phyloP scores from a whole-genome alignment of 2,888 invertebrate genomes.

The Tethea ocularis region DNA sequence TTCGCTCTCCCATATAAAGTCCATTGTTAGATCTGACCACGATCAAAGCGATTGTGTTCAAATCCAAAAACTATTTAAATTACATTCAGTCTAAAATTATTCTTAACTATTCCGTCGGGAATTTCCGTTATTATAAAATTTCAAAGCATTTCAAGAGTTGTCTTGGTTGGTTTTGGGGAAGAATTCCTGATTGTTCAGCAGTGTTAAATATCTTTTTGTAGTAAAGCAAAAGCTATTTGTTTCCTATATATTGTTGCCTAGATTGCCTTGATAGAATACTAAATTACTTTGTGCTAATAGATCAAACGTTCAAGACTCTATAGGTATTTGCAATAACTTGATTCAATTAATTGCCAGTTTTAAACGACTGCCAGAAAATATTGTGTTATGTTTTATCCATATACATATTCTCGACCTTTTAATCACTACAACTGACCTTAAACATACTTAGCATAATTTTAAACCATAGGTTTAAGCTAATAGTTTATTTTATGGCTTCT shows the following conservation, averaged over 20 bases:
- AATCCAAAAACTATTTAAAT: slow-evolving; percentile 70
- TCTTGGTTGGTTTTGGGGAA: slow-evolving; percentile 5
- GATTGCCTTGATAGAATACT: too few species aligned
- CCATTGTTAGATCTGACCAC: slow-evolving; percentile 74
- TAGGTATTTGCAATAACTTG: too few species aligned
- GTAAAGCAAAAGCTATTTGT: background rate
- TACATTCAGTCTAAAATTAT: slow-evolving; percentile 53
- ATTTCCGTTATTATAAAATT: slow-evolving; percentile 58
- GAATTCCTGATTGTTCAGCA: slow-evolving; percentile 3
- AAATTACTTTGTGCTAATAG: too few species aligned
- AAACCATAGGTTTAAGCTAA: background rate
- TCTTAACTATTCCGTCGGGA: slow-evolving; percentile 58
- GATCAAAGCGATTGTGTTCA: slow-evolving; percentile 71
- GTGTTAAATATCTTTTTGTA: background rate
- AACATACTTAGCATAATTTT: background rate
- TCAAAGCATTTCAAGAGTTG: slow-evolving; percentile 18
- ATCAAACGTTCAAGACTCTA: too few species aligned
- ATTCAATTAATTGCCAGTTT: too few species aligned
- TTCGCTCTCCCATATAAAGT: slow-evolving; percentile 42
- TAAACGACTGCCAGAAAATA: too few species aligned
- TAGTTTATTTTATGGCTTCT: background rate
- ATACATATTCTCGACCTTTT: too few species aligned
- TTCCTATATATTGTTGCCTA: background rate
- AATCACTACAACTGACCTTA: background rate
- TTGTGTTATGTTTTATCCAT: too few species aligned